Conservation (phyloP, 2,888 invertebrate species). For the Parelbella ahira region DNA sequence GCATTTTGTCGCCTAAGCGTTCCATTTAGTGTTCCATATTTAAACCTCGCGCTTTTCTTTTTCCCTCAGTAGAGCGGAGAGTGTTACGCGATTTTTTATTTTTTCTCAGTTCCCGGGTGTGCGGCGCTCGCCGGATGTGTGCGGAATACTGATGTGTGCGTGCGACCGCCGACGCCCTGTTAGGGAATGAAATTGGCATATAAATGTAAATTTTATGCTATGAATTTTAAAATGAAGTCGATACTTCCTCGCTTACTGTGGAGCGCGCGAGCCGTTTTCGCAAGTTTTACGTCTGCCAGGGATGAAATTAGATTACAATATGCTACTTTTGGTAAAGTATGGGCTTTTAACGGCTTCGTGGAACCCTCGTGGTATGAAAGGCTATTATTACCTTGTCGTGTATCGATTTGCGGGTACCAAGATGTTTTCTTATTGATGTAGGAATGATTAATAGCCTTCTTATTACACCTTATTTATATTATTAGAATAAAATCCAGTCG, state of each 20-base stretch:
- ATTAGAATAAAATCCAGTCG: no score
- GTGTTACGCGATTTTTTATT: constrained; percentile 66
- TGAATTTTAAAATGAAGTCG: constrained; percentile 80
- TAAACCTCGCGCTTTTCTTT: constrained; percentile 72
- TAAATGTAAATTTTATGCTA: constrained; percentile 81
- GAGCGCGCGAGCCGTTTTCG: constrained; percentile 54
- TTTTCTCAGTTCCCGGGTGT: constrained; percentile 57
- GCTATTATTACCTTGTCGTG: constrained; percentile 22
- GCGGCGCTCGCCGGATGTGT: constrained; percentile 54
- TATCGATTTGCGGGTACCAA: background rate
- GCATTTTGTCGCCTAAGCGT: constrained; percentile 81
- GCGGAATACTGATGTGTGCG: constrained; percentile 77
- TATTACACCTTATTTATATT: no score
- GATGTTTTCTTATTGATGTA: background rate
- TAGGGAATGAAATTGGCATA: constrained; percentile 80
- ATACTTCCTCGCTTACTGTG: constrained; percentile 70
- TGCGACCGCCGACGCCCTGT: constrained; percentile 72
- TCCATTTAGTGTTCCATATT: constrained; percentile 81
- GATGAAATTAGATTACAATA: constrained; percentile 75
- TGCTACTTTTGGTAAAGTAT: constrained; percentile 62
- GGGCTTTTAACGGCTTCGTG: constrained; percentile 52
- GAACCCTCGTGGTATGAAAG: constrained; percentile 32
- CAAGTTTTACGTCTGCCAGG: constrained; percentile 59
- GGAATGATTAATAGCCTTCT: background rate
- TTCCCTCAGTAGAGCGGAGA: constrained; percentile 61